Conservation (phyloP, 2,113 vertebrate genomes). For the Antechinus flavipes region DNA sequence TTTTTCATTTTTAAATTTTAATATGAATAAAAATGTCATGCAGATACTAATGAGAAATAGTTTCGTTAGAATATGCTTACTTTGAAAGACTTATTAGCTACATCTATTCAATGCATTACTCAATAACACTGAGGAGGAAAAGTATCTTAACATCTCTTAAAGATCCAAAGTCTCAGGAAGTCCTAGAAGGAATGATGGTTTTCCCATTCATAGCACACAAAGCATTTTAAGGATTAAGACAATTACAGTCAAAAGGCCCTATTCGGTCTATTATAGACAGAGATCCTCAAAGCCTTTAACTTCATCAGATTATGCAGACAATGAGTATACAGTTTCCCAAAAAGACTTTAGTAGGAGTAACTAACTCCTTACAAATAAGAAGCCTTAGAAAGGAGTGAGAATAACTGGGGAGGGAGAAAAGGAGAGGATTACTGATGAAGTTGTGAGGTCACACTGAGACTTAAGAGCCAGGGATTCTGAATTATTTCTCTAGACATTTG, state of each 20-base stretch:
- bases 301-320: conserved; percentile 70
- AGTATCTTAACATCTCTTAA: conserved; percentile 27
- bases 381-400: conserved; percentile 27
- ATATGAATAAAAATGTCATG: background rate
- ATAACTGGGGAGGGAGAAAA: conserved; percentile 24
- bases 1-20: conserved; percentile 36
- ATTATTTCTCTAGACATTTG: conserved; percentile 46
- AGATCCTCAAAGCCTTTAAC: conserved; percentile 66
- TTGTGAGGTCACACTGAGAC: conserved; percentile 41
- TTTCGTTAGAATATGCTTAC: conserved; percentile 33
- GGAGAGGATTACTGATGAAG: background rate
- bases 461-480: conserved; percentile 32
- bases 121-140: conserved; percentile 50
- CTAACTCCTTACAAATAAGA: conserved; percentile 61
- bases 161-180: conserved; percentile 49
- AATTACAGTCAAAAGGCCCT: conserved; percentile 65
- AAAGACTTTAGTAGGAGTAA: conserved; percentile 63
- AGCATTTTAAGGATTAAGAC: conserved; percentile 69
- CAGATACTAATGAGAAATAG: conserved; percentile 14
- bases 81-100: conserved; percentile 61
- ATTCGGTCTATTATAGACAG: conserved; percentile 53
- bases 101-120: conserved; percentile 51
- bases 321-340: conserved; percentile 60
- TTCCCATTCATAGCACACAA: conserved; percentile 63
- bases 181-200: conserved; percentile 62